phyloP scores from a whole-genome alignment of 2,888 invertebrate genomes.

The Drosophila antonietae region DNA sequence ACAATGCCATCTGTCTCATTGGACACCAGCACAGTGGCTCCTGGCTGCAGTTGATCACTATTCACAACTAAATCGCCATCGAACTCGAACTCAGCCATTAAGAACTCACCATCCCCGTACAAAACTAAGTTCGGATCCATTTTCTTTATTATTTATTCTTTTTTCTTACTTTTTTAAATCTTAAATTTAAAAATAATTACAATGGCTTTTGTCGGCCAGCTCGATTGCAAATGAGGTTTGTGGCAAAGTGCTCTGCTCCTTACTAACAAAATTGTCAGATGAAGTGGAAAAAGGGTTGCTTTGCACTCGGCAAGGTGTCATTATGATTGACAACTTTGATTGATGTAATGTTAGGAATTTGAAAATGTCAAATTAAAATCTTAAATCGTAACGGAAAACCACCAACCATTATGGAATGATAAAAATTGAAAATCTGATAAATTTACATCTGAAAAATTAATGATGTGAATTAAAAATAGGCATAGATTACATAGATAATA shows the following conservation, averaged over 20 bases:
- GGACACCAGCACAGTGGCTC: slow-evolving; percentile 56
- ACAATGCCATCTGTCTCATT: slow-evolving; percentile 48
- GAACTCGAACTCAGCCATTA: slow-evolving; percentile 61
- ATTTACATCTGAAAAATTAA: no score
- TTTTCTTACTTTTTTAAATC: background rate
- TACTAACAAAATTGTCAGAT: slow-evolving; percentile 19
- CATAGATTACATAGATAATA: no score
- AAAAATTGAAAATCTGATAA: no score
- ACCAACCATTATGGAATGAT: no score
- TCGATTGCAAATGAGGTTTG: slow-evolving; percentile 18
- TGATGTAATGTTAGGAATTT: background rate
- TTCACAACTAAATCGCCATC: slow-evolving; percentile 34
- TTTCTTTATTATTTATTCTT: background rate
- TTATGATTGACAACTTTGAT: background rate
- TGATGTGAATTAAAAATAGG: no score
- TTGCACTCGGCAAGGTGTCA: slow-evolving; percentile 9
- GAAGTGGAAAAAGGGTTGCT: slow-evolving; percentile 1
- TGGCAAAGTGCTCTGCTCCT: background rate
- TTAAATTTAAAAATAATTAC: background rate
- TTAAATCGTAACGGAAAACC: background rate
- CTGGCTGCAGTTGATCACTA: slow-evolving; percentile 41
- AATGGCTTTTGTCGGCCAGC: slow-evolving; percentile 12
- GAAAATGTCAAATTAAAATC: background rate
- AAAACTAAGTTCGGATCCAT: slow-evolving; percentile 25
- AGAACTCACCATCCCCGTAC: slow-evolving; percentile 39